Evolutionary conservation across 2,797 vertebrate species (phyloP).

Genomic region (Columba guinea): DNA sequence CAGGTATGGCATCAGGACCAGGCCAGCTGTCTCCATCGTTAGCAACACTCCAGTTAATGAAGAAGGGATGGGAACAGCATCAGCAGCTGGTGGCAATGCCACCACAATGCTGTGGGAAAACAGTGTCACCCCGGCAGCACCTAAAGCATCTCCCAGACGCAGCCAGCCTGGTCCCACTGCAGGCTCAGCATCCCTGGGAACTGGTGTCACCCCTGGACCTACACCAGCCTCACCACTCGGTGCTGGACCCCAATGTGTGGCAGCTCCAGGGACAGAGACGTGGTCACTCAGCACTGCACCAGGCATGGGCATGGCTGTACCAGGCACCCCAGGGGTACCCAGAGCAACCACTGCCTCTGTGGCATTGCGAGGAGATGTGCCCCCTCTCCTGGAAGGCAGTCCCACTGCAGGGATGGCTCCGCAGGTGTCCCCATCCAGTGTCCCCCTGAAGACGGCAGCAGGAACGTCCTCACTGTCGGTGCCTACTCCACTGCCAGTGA

Average conservation of each 20-base stretch:
- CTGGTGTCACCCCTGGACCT: neutral
- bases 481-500: neutral
- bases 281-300: neutral
- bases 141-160: neutral
- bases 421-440: neutral
- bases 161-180: neutral
- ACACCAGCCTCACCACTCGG: accelerated
- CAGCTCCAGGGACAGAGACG: neutral
- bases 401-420: neutral
- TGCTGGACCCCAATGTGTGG: accelerated
- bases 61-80: neutral
- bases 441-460: neutral
- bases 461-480: neutral
- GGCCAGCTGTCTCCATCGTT: neutral
- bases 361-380: accelerated
- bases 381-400: neutral
- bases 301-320: neutral
- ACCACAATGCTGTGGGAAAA: neutral
- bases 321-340: neutral
- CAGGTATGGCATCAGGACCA: accelerated
- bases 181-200: neutral
- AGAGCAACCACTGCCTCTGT: neutral
- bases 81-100: neutral
- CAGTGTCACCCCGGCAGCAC: accelerated
- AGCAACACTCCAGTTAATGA: neutral